A percentile compares a stretch with the other conserved stretches of the same genome.
phyloP scores from a whole-genome alignment of 1,140 invertebrate species.

The Hyles vespertilio region DNA sequence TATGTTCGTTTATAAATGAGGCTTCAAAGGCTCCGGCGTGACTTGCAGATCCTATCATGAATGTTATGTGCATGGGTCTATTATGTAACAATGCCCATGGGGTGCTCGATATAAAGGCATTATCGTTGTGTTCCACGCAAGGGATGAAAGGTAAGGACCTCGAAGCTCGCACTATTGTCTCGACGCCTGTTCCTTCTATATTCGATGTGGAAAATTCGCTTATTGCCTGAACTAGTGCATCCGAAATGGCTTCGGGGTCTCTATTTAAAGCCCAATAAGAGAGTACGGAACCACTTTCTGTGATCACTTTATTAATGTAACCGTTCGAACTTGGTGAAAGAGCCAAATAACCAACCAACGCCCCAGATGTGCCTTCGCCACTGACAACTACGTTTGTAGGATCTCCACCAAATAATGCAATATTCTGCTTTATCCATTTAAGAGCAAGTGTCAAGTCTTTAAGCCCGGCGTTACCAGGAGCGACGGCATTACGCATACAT shows the following conservation, averaged over 20 bases:
- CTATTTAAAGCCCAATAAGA: slow-evolving; percentile 55
- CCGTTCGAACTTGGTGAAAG: slow-evolving; percentile 36
- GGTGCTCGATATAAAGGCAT: slow-evolving; percentile 35
- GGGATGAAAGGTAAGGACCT: slow-evolving; percentile 34
- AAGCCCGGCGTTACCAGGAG: slow-evolving; percentile 80
- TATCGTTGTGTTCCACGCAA: slow-evolving; percentile 37
- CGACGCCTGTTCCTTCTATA: slow-evolving; percentile 18
- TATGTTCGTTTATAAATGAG: slow-evolving; percentile 22
- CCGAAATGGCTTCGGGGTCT: slow-evolving; percentile 30
- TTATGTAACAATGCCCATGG: slow-evolving; percentile 38
- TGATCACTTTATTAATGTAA: slow-evolving; percentile 45
- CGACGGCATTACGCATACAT: slow-evolving; percentile 40
- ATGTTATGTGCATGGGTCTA: slow-evolving; percentile 25
- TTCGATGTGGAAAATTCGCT: slow-evolving; percentile 4
- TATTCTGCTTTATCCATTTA: slow-evolving; percentile 81
- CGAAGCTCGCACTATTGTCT: slow-evolving; percentile 26
- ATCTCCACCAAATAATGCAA: slow-evolving; percentile 83
- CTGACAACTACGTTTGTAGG: slow-evolving; percentile 59
- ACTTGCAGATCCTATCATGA: slow-evolving; percentile 46
- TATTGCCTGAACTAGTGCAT: slow-evolving; percentile 18
- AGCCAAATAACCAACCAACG: slow-evolving; percentile 43
- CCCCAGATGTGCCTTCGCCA: slow-evolving; percentile 39
- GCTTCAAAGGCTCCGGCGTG: slow-evolving; percentile 44
- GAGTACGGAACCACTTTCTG: slow-evolving; percentile 50
- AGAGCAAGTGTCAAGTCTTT: slow-evolving; percentile 82